Base-by-base conservation (phyloP, 2,113 vertebrate species). In the Saccopteryx bilineata region DNA sequence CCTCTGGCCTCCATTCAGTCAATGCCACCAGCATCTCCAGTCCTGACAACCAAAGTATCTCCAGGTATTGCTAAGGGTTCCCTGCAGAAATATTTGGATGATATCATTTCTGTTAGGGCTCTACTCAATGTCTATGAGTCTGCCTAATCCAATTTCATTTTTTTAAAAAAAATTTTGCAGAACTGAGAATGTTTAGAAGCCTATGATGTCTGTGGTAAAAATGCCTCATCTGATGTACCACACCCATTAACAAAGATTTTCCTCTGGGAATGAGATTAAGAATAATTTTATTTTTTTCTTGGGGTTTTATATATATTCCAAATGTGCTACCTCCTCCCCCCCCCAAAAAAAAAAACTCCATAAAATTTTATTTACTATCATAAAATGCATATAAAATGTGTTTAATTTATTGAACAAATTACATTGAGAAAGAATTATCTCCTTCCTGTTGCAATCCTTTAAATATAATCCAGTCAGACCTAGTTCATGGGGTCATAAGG, bases 401-500 rank as follows among this genome's bases (percentile, higher is more conserved):
- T 28, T 65, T 46, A 48, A 60, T 91, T 83, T 23, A 52, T 69
- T 82, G 46, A 87, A n/a, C 66, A 96, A 87, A 26, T 93, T 50
- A 1, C 31, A 31, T 10, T 24, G 87, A 63, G 72, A 97, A 91
- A 94, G 39, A 13, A 65, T 5, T 86, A 2, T 61, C 52, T 60
- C 65, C 52, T 48, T 63, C 13, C 31, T 7, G 46, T 18, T n/a
- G 15, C 24, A 17, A 60, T 23, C 66, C 31, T 87, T 88, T 54
- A 86, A 94, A 92, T 75, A 3, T 1, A 52, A 5, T 28, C 60
- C 74, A 87, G 63, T 21, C 79, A 60, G 76, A 84, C 14, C 75
- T 58, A 11, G 31, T 80, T 94, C 58, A 60, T 68, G 92, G 90
- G 28, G 76, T 96, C 92, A 19, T 2, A 14, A 78, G 68, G 63